These are phyloP conservation scores for Lucifuga dentata DNA, from an alignment of 2,113 vertebrate genomes.

Conservation along the genomic window DNA sequence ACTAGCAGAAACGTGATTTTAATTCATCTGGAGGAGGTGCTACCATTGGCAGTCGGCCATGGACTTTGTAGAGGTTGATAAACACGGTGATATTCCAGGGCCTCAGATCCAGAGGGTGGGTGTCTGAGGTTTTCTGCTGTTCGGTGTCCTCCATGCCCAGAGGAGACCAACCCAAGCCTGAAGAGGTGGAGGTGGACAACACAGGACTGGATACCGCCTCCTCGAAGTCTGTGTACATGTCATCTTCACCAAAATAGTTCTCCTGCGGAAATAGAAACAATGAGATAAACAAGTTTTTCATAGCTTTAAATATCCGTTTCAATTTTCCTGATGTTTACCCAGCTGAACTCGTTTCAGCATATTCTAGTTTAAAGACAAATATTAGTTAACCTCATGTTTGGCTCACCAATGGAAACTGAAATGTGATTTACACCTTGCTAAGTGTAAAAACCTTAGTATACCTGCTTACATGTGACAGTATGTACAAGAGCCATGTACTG, in stretches of 20 bases:
- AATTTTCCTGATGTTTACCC: background rate
- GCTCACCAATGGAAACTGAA: no score
- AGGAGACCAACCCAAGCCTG: conserved; percentile 93
- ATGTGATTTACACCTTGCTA: no score
- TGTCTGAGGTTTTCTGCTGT: conserved; percentile 79
- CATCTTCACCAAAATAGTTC: conserved; percentile 98
- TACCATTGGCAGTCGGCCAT: conserved; percentile 93
- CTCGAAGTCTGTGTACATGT: conserved; percentile 99
- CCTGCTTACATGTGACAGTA: no score
- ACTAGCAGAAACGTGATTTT: no score
- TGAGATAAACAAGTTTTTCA: background rate
- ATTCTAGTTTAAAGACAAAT: no score
- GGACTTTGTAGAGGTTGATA: conserved; percentile 96
- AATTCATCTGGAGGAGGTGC: conserved; percentile 54
- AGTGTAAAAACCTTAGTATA: no score
- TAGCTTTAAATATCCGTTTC: no score
- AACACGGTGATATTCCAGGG: conserved; percentile 98
- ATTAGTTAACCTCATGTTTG: no score
- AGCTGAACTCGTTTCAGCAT: no score
- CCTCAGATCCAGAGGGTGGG: conserved; percentile 90
- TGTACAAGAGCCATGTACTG: no score
- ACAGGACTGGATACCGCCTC: conserved; percentile 92
- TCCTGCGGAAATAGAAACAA: conserved; percentile 81
- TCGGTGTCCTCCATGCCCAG: conserved; percentile 88
- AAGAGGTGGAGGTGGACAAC: conserved; percentile 91